phyloP scores from a whole-genome alignment of 2,888 invertebrate genomes.

The Periphyllus acericola region DNA sequence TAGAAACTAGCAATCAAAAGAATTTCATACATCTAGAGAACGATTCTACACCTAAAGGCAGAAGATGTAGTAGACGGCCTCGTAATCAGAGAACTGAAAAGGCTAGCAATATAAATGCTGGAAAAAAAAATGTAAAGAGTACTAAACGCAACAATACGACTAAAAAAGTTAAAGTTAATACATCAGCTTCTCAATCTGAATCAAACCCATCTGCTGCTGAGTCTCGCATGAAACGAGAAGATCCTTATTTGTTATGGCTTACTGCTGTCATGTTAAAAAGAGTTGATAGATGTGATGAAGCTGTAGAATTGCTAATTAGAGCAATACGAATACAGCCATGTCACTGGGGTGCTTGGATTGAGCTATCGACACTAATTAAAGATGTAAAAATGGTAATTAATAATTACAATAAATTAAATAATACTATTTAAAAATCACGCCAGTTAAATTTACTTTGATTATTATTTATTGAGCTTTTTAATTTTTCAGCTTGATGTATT shows the following conservation, averaged over 20 bases:
- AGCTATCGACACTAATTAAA: slow-evolving; percentile 84
- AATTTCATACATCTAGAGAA: slow-evolving; percentile 8
- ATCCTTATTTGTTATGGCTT: slow-evolving; percentile 57
- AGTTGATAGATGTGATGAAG: slow-evolving; percentile 81
- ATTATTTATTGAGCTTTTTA: slow-evolving; percentile 9
- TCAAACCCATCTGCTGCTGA: slow-evolving; percentile 66
- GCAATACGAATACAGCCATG: slow-evolving; percentile 83
- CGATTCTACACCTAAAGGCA: slow-evolving; percentile 42
- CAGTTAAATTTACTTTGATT: neutral
- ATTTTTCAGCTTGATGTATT: slow-evolving; percentile 49
- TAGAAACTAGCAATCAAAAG: neutral
- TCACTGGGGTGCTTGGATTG: slow-evolving; percentile 96
- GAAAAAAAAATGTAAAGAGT: slow-evolving; percentile 33
- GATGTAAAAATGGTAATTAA: slow-evolving; percentile 77
- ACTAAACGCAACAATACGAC: slow-evolving; percentile 24
- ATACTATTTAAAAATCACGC: neutral
- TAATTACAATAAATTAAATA: neutral
- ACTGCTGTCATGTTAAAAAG: slow-evolving; percentile 80
- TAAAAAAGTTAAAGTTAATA: slow-evolving; percentile 28
- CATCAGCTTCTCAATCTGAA: slow-evolving; percentile 17
- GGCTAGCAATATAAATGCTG: neutral
- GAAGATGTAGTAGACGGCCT: slow-evolving; percentile 71
- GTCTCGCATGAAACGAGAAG: slow-evolving; percentile 34
- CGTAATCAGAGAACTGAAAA: slow-evolving; percentile 65
- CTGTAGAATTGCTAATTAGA: slow-evolving; percentile 81